These are phyloP conservation scores for Recurvirostra avosetta DNA, from an alignment of 2,113 vertebrate genomes.

Conservation along the genomic window DNA sequence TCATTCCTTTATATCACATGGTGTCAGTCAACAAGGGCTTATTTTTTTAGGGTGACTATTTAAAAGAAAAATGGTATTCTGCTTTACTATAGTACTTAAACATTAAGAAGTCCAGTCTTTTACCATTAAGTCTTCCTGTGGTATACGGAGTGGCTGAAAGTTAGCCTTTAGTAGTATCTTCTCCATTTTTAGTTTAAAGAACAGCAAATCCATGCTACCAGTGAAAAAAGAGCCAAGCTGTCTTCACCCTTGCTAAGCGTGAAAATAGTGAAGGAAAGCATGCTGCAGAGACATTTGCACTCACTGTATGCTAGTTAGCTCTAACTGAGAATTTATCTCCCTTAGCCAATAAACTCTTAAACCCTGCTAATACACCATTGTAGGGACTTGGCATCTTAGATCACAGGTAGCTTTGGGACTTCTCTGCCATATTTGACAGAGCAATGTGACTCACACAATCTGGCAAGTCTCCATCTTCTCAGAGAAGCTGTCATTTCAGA, in stretches of 20 bases:
- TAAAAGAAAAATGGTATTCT: background rate
- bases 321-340: background rate
- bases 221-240: background rate
- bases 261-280: background rate
- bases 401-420: background rate
- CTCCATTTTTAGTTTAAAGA: background rate
- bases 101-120: background rate
- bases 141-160: background rate
- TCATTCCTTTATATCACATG: background rate
- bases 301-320: background rate
- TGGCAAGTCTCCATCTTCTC: background rate
- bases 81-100: background rate
- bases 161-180: background rate
- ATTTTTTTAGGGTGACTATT: background rate
- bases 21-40: background rate
- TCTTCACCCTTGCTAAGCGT: background rate
- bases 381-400: background rate
- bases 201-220: background rate
- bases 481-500: background rate
- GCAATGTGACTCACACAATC: background rate
- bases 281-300: background rate
- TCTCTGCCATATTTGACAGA: background rate
- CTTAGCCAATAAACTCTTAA: background rate
- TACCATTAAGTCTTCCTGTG: background rate
- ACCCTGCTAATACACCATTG: background rate